Conservation (phyloP, 2,888 invertebrate species). For the Kryphioiulus occultus region DNA sequence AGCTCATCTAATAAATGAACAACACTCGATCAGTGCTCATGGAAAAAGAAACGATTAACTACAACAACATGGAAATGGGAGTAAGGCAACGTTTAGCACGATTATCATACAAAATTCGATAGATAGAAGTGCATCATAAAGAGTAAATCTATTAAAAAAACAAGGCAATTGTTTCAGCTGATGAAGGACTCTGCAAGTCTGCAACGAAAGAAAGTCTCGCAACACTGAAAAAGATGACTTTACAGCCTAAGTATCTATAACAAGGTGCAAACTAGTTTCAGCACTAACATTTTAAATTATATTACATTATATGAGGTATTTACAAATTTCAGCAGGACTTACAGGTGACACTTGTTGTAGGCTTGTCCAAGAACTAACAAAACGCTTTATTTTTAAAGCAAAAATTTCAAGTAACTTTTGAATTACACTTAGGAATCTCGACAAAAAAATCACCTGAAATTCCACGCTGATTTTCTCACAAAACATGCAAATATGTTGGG, state of each 20-base stretch:
- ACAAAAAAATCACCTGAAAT: not conserved
- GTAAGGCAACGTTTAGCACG: not conserved
- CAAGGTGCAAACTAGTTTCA: not conserved
- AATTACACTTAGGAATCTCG: not conserved
- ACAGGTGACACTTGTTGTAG: not conserved
- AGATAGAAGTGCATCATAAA: not conserved
- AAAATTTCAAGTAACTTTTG: not conserved
- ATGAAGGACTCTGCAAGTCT: not conserved
- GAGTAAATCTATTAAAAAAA: not conserved
- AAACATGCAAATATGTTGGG: not conserved
- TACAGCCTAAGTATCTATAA: not conserved
- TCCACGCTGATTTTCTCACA: not conserved
- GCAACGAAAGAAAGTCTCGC: not conserved
- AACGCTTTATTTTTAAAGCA: no score
- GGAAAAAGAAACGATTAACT: not conserved
- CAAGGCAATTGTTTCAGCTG: not conserved
- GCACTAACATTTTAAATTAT: not conserved
- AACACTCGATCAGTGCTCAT: not conserved
- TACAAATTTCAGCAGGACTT: not conserved
- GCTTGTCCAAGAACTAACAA: no score
- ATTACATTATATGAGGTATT: not conserved
- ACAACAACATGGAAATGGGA: not conserved
- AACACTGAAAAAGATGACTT: not conserved
- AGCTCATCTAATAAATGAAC: not conserved
- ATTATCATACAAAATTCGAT: not conserved